phyloP scores from a whole-genome alignment of 1,140 invertebrate species.

The Pemphigus obesinymphae region DNA sequence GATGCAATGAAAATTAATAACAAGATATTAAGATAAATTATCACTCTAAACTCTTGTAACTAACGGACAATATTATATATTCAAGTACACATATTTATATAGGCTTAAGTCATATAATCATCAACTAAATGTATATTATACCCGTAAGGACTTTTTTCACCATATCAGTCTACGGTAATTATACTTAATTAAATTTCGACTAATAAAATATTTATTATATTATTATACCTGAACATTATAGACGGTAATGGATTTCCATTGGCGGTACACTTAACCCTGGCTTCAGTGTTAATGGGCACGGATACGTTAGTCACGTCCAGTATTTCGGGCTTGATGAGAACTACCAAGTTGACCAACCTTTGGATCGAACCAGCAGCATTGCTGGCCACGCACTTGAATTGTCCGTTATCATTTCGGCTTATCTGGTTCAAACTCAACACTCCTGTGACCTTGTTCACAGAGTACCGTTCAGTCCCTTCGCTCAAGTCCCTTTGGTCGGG shows the following conservation, averaged over 20 bases:
- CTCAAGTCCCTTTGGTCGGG: conserved; percentile 57
- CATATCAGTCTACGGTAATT: no score
- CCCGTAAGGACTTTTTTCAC: no score
- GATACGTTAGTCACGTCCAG: conserved; percentile 72
- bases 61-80: no score
- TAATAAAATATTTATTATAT: no score
- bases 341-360: conserved; percentile 58
- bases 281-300: conserved; percentile 59
- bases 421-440: conserved; percentile 70
- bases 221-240: conserved; percentile 71
- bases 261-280: conserved; percentile 67
- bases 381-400: conserved; percentile 75
- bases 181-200: no score
- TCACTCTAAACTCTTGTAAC: no score
- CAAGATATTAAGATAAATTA: no score
- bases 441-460: conserved; percentile 64
- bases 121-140: no score
- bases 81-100: no score
- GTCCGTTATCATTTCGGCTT: conserved; percentile 69
- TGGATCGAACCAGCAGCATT: conserved; percentile 72
- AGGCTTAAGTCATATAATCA: no score
- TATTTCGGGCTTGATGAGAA: conserved; percentile 72
- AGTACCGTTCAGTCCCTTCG: conserved; percentile 64
- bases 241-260: conserved; percentile 70
- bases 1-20: no score